phyloP scores from a whole-genome alignment of 2,888 invertebrate species.

The Xanthia icteritia region DNA sequence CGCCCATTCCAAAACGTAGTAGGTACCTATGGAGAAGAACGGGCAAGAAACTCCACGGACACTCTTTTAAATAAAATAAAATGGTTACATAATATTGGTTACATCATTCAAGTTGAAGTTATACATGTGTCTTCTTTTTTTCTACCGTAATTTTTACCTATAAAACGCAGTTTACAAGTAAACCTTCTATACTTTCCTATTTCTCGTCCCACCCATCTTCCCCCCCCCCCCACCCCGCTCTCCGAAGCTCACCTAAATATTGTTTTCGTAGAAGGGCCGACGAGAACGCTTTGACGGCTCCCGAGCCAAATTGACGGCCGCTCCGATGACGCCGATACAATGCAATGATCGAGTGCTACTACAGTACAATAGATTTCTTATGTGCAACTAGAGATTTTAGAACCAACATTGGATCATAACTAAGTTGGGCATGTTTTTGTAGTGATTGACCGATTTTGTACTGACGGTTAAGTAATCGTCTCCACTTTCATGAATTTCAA shows the following conservation, averaged over 20 bases:
- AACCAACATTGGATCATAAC: background rate
- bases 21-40: too few species aligned
- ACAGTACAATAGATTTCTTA: constrained; percentile 7
- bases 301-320: constrained; percentile 34
- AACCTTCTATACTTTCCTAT: constrained; percentile 26
- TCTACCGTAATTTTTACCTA: background rate
- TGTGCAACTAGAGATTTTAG: background rate
- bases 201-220: background rate
- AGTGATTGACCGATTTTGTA: too few species aligned
- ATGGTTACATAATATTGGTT: too few species aligned
- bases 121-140: too few species aligned
- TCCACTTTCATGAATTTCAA: background rate
- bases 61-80: too few species aligned
- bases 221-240: constrained; percentile 22
- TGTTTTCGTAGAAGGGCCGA: constrained; percentile 61
- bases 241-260: constrained; percentile 63
- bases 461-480: background rate
- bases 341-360: constrained; percentile 24
- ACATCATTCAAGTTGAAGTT: too few species aligned
- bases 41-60: too few species aligned
- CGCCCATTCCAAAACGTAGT: too few species aligned
- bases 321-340: constrained; percentile 41
- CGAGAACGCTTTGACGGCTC: constrained; percentile 53
- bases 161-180: background rate
- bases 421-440: background rate